phyloP scores from a whole-genome alignment of 2,888 invertebrate species.

The Tetheella fluctuosa region DNA sequence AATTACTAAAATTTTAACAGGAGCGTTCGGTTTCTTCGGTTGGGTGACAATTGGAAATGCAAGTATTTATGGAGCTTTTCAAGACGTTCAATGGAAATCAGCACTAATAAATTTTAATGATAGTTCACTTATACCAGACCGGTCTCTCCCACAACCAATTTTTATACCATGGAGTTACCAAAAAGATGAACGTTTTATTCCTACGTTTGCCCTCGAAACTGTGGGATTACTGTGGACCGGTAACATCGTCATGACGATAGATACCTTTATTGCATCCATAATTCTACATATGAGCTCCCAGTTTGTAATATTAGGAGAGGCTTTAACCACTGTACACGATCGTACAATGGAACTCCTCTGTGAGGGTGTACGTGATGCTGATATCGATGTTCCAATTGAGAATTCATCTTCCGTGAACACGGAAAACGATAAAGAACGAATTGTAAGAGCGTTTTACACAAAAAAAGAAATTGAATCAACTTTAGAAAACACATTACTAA shows the following conservation, averaged over 20 bases:
- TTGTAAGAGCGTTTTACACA: conserved; percentile 51
- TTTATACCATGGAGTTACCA: conserved; percentile 79
- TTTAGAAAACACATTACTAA: conserved; percentile 56
- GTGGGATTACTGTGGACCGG: conserved; percentile 76
- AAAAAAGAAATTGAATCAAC: conserved; percentile 61
- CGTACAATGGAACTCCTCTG: conserved; percentile 58
- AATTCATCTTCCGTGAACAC: conserved; percentile 22
- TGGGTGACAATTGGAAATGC: conserved; percentile 76
- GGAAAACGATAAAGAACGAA: conserved; percentile 49
- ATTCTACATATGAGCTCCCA: conserved; percentile 77
- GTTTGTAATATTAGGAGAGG: conserved; percentile 68
- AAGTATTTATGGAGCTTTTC: conserved; percentile 67
- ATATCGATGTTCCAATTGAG: conserved; percentile 25
- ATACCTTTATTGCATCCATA: conserved; percentile 74
- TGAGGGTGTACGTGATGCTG: conserved; percentile 36
- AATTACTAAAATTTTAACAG: conserved; percentile 62
- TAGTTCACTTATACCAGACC: conserved; percentile 48
- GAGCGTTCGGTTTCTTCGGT: conserved; percentile 70
- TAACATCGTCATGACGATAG: conserved; percentile 76
- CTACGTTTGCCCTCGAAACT: conserved; percentile 70
- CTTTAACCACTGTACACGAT: conserved; percentile 65
- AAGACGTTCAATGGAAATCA: conserved; percentile 69
- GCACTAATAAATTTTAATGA: conserved; percentile 56
- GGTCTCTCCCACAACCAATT: conserved; percentile 74
- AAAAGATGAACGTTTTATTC: conserved; percentile 59